Evolutionary conservation across 2,113 vertebrate genomes (phyloP).

Genomic region (Conger conger): DNA sequence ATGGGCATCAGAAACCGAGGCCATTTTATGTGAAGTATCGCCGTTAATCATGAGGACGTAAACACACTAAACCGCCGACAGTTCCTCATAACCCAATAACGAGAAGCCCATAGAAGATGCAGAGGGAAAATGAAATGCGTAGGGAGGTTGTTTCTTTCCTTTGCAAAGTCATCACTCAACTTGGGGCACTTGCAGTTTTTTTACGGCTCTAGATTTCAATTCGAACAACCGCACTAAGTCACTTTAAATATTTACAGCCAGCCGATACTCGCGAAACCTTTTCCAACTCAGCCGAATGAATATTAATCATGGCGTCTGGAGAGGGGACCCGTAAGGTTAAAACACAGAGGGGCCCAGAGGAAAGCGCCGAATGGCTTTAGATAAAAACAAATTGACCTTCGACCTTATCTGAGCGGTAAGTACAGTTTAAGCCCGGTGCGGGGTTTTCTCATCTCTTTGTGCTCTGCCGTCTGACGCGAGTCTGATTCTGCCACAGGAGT

Average conservation of each 20-base stretch:
- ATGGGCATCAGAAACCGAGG: neutral
- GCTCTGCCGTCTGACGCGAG: neutral
- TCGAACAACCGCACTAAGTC: conserved; percentile 6
- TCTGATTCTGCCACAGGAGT: neutral
- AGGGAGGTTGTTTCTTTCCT: neutral
- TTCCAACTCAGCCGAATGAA: neutral
- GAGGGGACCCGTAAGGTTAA: conserved; percentile 4
- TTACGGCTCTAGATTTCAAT: neutral
- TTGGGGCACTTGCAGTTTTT: neutral
- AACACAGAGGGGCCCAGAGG: neutral
- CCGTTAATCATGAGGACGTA: neutral
- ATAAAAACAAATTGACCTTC: neutral
- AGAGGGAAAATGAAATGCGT: neutral
- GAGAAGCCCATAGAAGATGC: neutral
- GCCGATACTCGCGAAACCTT: neutral
- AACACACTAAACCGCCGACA: neutral
- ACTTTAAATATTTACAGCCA: conserved; percentile 9
- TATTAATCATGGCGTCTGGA: conserved; percentile 12
- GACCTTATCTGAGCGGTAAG: neutral
- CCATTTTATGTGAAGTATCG: neutral
- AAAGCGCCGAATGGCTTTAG: neutral
- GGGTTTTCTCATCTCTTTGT: neutral
- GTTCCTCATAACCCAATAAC: neutral
- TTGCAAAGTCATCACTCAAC: conserved; percentile 19
- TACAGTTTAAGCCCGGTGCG: neutral